Evolutionary conservation across 2,113 vertebrate species (phyloP), one percentile per base, ranked within the genome.

Genomic region (Lanius collurio): DNA sequence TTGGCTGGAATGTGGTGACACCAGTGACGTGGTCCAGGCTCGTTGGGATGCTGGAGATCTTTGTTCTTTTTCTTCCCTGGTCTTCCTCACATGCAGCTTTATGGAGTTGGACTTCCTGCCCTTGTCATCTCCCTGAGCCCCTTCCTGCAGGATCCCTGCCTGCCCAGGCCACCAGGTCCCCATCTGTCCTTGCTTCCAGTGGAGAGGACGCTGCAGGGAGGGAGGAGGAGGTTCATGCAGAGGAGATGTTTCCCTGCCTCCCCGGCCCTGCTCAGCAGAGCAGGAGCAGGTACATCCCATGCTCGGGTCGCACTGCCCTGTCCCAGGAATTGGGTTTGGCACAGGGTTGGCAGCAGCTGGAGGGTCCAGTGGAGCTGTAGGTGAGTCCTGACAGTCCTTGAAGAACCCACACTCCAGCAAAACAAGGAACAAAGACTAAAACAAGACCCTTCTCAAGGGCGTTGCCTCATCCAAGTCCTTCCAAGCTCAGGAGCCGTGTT

Each of bases 401-500:
- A 27, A 69, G 78, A 62, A 55, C 57, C 55, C 21, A 69, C 11
- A 2, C 79, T 78, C 60, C 94, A 71, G 88, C 57, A n/a, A 33
- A 88, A 90, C 76, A 53, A 78, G 88, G 74, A 94, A 83, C 77
- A 82, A 59, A 82, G 84, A 52, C 88, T 89, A 52, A 50, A 96
- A 47, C 78, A 64, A 82, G 83, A 63, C 67, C 83, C 78, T 87
- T 93, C 49, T 33, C 82, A 59, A 67, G 55, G 96, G 91, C 41
- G 26, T 46, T 31, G 77, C 56, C 84, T 60, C 49, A 8, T 50
- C 42, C 47, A 57, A 77, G 96, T 97, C 98, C 97, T 67, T 50
- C 37, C 37, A 63, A 97, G 97, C 98, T 97, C 95, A 96, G 98
- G 97, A 97, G 98, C 98, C 71, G 97, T 94, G 98, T 98, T 98